Conservation (phyloP, 2,797 vertebrate species). For the Ptychobarbus kaznakovi region DNA sequence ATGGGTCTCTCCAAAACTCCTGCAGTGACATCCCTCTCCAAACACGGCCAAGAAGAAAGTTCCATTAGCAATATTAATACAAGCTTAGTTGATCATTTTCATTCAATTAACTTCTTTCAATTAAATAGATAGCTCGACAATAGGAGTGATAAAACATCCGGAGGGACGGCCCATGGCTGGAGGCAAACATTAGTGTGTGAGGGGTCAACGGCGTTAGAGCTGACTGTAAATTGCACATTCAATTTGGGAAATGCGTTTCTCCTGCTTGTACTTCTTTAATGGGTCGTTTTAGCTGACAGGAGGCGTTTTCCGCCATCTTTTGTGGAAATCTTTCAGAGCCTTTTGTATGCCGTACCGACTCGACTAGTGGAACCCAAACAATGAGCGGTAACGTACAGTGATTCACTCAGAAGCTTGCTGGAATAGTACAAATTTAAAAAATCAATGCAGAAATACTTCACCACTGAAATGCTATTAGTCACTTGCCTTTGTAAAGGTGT, state of each 20-base stretch:
- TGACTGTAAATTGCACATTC: constrained; percentile 98
- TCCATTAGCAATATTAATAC: constrained; percentile 99
- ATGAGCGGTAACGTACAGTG: not conserved
- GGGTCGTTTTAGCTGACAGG: constrained; percentile 94
- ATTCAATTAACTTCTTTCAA: constrained; percentile 99
- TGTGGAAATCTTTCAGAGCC: constrained; percentile 68
- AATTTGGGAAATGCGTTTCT: constrained; percentile 98
- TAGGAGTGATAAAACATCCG: constrained; percentile 98
- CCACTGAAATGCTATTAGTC: not conserved
- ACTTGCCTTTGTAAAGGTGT: too few species aligned
- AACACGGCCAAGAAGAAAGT: constrained; percentile 98
- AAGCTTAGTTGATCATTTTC: constrained; percentile 99
- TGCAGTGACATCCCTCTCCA: constrained; percentile 94
- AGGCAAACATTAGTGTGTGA: constrained; percentile 95
- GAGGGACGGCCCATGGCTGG: constrained; percentile 94
- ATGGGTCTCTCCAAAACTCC: constrained; percentile 99
- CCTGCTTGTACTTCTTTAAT: constrained; percentile 93
- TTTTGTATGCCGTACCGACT: constrained; percentile 8
- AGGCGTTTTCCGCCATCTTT: constrained; percentile 82
- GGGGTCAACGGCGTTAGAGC: constrained; percentile 90
- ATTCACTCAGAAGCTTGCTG: not conserved
- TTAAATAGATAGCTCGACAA: constrained; percentile 99
- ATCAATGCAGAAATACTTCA: not conserved
- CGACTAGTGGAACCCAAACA: not conserved
- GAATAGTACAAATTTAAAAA: not conserved